Evolutionary conservation across 23 tunicate genomes (phyloP).

Genomic region (Pegea sp.): DNA sequence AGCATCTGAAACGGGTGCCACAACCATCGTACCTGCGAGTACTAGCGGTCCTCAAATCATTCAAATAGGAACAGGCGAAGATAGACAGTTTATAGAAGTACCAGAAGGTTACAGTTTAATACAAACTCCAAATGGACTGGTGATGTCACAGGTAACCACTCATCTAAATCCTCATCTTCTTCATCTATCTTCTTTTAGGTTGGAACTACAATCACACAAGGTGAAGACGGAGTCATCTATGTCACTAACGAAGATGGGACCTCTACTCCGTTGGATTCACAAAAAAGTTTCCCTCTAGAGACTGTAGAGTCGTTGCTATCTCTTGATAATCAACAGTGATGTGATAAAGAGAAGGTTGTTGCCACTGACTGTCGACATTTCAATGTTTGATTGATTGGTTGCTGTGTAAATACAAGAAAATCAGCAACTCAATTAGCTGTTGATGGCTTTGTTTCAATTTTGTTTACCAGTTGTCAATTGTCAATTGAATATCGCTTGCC

Average conservation of each 20-base stretch:
- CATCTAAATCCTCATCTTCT: not conserved
- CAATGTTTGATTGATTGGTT: too few species aligned
- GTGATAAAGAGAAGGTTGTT: too few species aligned
- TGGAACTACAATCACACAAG: conserved; percentile 87
- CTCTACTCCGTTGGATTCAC: conserved; percentile 64
- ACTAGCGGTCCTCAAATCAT: conserved; percentile 63
- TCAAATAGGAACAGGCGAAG: conserved; percentile 91
- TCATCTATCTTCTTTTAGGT: conserved; percentile 22
- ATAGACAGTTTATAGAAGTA: conserved; percentile 83
- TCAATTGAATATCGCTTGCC: too few species aligned
- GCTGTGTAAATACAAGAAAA: too few species aligned
- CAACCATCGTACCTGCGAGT: conserved; percentile 8
- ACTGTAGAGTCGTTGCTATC: conserved; percentile 48
- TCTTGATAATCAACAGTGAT: conserved; percentile 39
- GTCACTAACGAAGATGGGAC: conserved; percentile 86
- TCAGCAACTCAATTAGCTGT: too few species aligned
- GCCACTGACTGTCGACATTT: too few species aligned
- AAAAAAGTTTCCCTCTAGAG: conserved; percentile 57
- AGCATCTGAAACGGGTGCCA: too few species aligned
- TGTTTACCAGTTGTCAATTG: too few species aligned
- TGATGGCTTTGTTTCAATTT: too few species aligned
- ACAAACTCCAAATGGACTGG: conserved; percentile 84
- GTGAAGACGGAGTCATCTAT: conserved; percentile 83
- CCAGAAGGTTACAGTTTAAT: conserved; percentile 92
- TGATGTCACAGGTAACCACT: conserved; percentile 99